These are phyloP conservation scores for Campoletis sonorensis DNA, from an alignment of 1,140 invertebrate genomes.

Conservation along the genomic window DNA sequence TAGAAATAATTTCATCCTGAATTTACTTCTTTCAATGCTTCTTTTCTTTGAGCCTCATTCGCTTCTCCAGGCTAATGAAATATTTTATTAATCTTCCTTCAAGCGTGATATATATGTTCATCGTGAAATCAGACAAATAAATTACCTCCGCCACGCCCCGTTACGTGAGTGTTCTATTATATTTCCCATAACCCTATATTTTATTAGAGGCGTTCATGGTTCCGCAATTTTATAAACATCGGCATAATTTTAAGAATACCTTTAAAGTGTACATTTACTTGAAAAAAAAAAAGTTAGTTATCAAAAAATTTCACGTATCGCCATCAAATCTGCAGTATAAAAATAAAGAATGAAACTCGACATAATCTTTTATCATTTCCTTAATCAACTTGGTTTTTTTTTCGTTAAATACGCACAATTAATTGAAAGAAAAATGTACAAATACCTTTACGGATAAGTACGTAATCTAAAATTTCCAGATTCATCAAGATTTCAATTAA, in stretches of 20 bases:
- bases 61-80: background rate
- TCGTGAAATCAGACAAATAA: conserved; percentile 10
- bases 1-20: too few species aligned
- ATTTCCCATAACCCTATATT: background rate
- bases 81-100: background rate
- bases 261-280: background rate
- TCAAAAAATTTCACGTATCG: too few species aligned
- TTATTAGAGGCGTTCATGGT: conserved; percentile 19
- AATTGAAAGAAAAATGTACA: too few species aligned
- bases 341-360: background rate
- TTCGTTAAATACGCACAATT: too few species aligned
- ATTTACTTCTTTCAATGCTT: background rate
- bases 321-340: too few species aligned
- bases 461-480: too few species aligned
- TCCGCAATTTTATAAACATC: conserved; percentile 49
- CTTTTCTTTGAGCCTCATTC: background rate
- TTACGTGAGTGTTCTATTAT: background rate
- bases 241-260: background rate
- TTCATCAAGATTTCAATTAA: too few species aligned
- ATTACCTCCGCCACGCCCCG: background rate
- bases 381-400: too few species aligned
- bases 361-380: too few species aligned
- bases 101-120: background rate
- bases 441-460: too few species aligned
- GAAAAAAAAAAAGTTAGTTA: too few species aligned